A percentile compares a stretch with the other conserved stretches of the same genome.
phyloP scores from a whole-genome alignment of 2,888 invertebrate species.

The Archips crataeganus region DNA sequence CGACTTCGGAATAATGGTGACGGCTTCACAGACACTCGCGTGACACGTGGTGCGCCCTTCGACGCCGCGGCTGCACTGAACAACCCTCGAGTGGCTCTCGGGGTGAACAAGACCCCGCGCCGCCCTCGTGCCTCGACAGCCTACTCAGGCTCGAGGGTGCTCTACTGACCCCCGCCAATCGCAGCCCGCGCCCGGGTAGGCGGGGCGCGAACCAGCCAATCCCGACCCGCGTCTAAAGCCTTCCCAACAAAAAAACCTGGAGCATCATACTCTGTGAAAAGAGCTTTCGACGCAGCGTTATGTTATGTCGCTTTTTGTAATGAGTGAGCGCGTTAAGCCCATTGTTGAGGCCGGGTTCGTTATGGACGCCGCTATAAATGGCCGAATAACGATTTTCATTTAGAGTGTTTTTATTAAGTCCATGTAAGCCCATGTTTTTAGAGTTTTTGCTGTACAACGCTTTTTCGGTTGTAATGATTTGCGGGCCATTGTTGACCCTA shows the following conservation, averaged over 20 bases:
- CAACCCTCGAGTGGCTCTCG: conserved; percentile 85
- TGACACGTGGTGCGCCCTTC: conserved; percentile 81
- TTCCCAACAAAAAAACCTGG: conserved; percentile 81
- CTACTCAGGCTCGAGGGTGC: conserved; percentile 84
- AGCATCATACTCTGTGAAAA: conserved; percentile 85
- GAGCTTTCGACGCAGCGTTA: conserved; percentile 84
- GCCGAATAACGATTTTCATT: conserved; percentile 84
- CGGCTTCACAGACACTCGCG: conserved; percentile 67
- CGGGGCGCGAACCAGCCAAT: conserved; percentile 76
- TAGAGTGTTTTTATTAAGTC: conserved; percentile 84
- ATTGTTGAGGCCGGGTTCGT: conserved; percentile 84
- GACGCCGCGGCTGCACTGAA: conserved; percentile 83
- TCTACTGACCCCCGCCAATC: conserved; percentile 76
- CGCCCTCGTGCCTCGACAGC: conserved; percentile 84
- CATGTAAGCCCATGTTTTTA: conserved; percentile 77
- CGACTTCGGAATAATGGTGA: conserved; percentile 83
- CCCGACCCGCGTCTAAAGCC: conserved; percentile 60
- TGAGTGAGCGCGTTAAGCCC: conserved; percentile 85
- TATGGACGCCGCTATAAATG: conserved; percentile 83
- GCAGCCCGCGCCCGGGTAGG: conserved; percentile 64
- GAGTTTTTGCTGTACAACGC: conserved; percentile 54
- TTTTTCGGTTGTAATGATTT: conserved; percentile 28
- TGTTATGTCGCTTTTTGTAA: conserved; percentile 86
- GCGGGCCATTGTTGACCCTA: conserved; percentile 20
- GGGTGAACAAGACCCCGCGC: conserved; percentile 84